Conservation (phyloP, 2,113 vertebrate genomes). For the Bombycilla garrulus region DNA sequence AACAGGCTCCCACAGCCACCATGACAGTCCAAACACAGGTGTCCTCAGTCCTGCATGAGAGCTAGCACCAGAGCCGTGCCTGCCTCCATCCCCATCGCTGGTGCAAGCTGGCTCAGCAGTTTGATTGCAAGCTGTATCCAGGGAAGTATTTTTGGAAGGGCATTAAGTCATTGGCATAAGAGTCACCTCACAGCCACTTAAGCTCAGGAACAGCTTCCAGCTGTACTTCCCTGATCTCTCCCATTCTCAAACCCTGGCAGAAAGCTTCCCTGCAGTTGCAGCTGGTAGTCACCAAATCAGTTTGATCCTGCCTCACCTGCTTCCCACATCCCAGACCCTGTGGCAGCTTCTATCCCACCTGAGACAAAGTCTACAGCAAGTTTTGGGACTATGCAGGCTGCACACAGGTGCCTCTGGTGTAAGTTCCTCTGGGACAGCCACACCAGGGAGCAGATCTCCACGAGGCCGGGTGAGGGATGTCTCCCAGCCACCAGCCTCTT, state of each 20-base stretch:
- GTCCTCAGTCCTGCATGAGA: rapidly evolving
- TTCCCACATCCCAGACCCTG: rapidly evolving
- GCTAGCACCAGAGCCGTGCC: background rate
- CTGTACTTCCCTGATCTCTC: background rate
- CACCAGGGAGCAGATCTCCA: background rate
- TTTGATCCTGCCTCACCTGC: rapidly evolving
- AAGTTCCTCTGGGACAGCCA: background rate
- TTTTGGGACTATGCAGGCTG: rapidly evolving
- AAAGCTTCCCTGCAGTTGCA: background rate
- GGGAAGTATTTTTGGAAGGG: conserved; percentile 27
- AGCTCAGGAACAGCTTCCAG: background rate
- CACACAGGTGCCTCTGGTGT: background rate
- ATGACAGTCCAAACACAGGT: rapidly evolving
- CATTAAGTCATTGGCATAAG: background rate
- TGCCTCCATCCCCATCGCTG: rapidly evolving
- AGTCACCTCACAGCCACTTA: background rate
- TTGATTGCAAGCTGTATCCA: background rate
- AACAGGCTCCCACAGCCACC: background rate
- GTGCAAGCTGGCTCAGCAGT: background rate
- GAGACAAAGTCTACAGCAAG: background rate
- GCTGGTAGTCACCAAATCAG: background rate
- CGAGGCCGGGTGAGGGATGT: background rate
- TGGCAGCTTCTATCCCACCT: background rate
- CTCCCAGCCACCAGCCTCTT: background rate
- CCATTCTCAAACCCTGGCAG: background rate